Evolutionary conservation across 2,888 invertebrate species (phyloP).

Genomic region (Dione vanillae): DNA sequence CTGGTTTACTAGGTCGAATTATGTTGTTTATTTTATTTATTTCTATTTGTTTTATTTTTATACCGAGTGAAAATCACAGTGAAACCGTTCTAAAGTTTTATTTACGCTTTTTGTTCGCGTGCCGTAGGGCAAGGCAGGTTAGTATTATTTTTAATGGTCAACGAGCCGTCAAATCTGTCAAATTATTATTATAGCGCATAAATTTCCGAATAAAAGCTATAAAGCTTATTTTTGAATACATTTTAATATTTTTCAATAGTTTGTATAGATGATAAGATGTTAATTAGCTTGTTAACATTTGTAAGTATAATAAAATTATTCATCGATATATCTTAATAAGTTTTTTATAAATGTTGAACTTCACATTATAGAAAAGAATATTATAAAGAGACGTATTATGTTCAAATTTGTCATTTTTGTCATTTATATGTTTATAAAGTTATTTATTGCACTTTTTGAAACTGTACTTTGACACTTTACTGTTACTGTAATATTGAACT

Average conservation of each 20-base stretch:
- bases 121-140: constrained; percentile 41
- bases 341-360: constrained; percentile 2
- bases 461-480: not conserved
- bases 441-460: constrained; percentile 13
- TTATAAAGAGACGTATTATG: constrained; percentile 15
- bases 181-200: not conserved
- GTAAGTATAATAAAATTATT: constrained; percentile 22
- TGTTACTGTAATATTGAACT: not conserved
- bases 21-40: constrained; percentile 60
- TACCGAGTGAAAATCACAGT: constrained; percentile 66
- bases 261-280: constrained; percentile 12
- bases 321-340: constrained; percentile 7
- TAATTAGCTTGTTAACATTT: constrained; percentile 20
- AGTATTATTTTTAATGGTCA: constrained; percentile 6
- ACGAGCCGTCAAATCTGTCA: not conserved
- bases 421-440: constrained; percentile 19
- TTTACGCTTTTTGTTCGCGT: constrained; percentile 44
- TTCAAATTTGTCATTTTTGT: constrained; percentile 18
- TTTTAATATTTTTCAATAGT: constrained; percentile 16
- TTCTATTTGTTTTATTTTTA: constrained; percentile 60
- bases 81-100: constrained; percentile 64
- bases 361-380: constrained; percentile 3
- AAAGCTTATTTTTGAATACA: constrained; percentile 10
- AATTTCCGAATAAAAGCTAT: constrained; percentile 4
- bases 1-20: constrained; percentile 77